Evolutionary conservation across 1,140 invertebrate genomes (phyloP).

Genomic region (Trialeurodes vaporariorum): DNA sequence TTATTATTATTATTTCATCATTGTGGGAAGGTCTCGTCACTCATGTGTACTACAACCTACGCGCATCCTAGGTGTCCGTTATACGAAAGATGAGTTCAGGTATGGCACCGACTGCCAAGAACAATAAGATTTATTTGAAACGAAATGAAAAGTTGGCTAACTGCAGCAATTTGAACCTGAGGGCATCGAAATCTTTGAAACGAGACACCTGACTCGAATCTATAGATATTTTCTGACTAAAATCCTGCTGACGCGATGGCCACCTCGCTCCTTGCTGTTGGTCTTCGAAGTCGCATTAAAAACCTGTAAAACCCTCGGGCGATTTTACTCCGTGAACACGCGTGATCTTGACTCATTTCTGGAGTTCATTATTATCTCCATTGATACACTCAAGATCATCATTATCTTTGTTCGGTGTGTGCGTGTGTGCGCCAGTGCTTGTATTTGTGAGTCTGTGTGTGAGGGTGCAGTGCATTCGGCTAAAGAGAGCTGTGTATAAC

Average conservation of each 20-base stretch:
- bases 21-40: neutral
- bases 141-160: too few relatives aligned
- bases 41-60: neutral
- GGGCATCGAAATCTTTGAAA: neutral
- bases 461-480: neutral
- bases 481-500: too few relatives aligned
- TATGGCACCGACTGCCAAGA: too few relatives aligned
- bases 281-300: neutral
- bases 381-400: neutral
- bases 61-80: neutral
- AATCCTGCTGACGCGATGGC: neutral
- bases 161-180: neutral
- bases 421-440: neutral
- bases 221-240: neutral
- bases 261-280: neutral
- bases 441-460: neutral
- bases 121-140: too few relatives aligned
- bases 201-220: neutral
- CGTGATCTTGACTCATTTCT: neutral
- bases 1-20: too few relatives aligned
- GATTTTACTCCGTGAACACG: neutral
- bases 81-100: too few relatives aligned
- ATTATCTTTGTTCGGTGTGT: neutral
- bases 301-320: neutral
- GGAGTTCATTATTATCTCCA: neutral